Evolutionary conservation across 2,888 invertebrate genomes (phyloP), one percentile per base, ranked within the genome.

Genomic region (Parasteatoda lunata): DNA sequence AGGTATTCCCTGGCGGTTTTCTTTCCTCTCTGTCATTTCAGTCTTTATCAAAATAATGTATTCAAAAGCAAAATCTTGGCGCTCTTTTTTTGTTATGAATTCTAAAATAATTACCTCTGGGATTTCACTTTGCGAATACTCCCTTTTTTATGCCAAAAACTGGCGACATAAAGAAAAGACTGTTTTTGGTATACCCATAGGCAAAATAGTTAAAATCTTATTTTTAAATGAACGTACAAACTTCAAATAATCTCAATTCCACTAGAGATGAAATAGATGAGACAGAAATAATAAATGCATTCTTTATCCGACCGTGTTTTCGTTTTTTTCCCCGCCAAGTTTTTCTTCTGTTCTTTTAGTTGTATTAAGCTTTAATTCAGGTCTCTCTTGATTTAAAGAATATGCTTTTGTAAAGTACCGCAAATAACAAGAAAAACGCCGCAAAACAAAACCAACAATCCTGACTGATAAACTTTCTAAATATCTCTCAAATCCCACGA

Each of bases 121-220:
- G 77, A 73, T 65, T 65, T 51, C 52, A 54, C n/a, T 11, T 15
- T 71, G 77, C 77, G 68, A 68, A 68, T 54, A 69, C 54, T 49
- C 47, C 48, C 45, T 47, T 66, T 51, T 65, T 77, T 30, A 3
- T 52, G 15, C 4, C 11, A 11, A 49, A 49, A 48, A 13, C n/a
- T 48, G 8, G 11, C 13, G 13, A 70, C 47, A n/a, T 49, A 11
- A n/a, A n/a, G 48, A 48, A 49, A 49, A 49, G 11, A 6, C 9
- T 70, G 11, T 11, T 9, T 48, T 48, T 6, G 7, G n/a, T 11
- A 71, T 84, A 72, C 83, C 77, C 77, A 72, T n/a, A 54, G 77
- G 83, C 72, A 79, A 84, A 84, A 73, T 85, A 85, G 85, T 85
- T 85, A 85, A 85, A 85, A 75, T 85, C 85, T 85, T 85, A 85